phyloP scores from a whole-genome alignment of 2,113 vertebrate genomes.

The Thalassoma bifasciatum region DNA sequence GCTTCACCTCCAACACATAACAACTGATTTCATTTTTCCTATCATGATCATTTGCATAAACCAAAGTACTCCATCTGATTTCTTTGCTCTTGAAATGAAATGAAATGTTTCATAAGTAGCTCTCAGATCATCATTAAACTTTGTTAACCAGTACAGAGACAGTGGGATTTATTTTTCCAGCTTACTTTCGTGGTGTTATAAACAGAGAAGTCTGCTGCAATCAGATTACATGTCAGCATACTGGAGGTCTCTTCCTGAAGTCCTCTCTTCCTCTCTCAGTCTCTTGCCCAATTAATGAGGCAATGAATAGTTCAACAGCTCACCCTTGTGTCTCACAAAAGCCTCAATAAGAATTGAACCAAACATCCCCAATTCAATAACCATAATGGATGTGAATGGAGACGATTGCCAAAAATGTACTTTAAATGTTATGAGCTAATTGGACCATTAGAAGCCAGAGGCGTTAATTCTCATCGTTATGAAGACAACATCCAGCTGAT shows the following conservation, averaged over 20 bases:
- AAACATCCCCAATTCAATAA: slow-evolving; percentile 70
- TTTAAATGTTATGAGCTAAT: slow-evolving; percentile 75
- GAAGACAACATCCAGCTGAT: slow-evolving; percentile 72
- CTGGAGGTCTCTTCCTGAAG: slow-evolving; percentile 12
- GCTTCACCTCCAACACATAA: too few relatives aligned
- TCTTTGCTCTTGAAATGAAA: too few relatives aligned
- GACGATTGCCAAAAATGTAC: slow-evolving; percentile 70
- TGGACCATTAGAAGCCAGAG: slow-evolving; percentile 68
- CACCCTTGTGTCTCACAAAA: slow-evolving; percentile 59
- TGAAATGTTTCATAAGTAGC: neutral
- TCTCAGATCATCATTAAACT: neutral
- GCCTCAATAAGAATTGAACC: slow-evolving; percentile 63
- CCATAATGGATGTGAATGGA: slow-evolving; percentile 70
- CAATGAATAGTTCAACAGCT: slow-evolving; percentile 47
- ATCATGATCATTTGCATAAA: too few relatives aligned
- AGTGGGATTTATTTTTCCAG: neutral
- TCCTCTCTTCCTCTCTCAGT: slow-evolving; percentile 2
- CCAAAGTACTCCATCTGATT: too few relatives aligned
- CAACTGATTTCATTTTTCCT: too few relatives aligned
- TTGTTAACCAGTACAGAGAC: neutral
- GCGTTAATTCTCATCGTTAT: slow-evolving; percentile 67
- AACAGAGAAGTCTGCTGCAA: slow-evolving; percentile 29
- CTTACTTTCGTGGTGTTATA: neutral
- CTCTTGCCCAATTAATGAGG: slow-evolving; percentile 50
- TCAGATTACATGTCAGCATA: slow-evolving; percentile 29